Conservation (phyloP, 1,140 invertebrate genomes). For the Pseudomyrmex concolor region DNA sequence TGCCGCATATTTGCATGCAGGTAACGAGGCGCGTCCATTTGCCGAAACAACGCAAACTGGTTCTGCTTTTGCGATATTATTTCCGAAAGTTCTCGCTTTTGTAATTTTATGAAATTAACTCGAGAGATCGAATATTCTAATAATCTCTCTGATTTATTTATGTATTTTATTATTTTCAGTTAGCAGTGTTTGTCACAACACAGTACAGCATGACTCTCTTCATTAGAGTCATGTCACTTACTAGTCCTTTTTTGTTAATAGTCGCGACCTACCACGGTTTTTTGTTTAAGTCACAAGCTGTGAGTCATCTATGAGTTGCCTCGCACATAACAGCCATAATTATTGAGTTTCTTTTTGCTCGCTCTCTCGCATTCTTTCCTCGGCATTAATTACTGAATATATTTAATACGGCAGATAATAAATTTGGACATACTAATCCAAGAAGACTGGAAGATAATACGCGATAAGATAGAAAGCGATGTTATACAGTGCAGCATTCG, state of each 20-base stretch:
- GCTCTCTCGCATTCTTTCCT: not conserved
- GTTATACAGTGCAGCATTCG: conserved; percentile 23
- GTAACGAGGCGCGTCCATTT: not conserved
- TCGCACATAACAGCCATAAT: not conserved
- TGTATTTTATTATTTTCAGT: conserved; percentile 3
- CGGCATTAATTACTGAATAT: not conserved
- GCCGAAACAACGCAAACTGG: too few species aligned
- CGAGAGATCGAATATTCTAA: too few species aligned
- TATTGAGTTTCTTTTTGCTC: not conserved
- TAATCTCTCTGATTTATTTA: not conserved
- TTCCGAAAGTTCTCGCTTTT: too few species aligned
- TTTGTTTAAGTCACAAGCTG: conserved; percentile 16
- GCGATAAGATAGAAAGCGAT: conserved; percentile 34
- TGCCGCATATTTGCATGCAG: not conserved
- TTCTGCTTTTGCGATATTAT: too few species aligned
- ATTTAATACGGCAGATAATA: conserved; percentile 12
- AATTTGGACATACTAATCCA: conserved; percentile 1
- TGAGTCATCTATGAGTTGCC: conserved; percentile 17
- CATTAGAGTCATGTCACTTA: not conserved
- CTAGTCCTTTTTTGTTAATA: not conserved
- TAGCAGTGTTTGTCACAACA: conserved; percentile 19
- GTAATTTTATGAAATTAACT: too few species aligned
- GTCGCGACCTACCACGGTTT: not conserved
- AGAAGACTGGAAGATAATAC: conserved; percentile 29
- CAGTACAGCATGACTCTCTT: conserved; percentile 14